Evolutionary conservation across 2,113 vertebrate genomes (phyloP).

Genomic region (Pachypanchax playfairii): DNA sequence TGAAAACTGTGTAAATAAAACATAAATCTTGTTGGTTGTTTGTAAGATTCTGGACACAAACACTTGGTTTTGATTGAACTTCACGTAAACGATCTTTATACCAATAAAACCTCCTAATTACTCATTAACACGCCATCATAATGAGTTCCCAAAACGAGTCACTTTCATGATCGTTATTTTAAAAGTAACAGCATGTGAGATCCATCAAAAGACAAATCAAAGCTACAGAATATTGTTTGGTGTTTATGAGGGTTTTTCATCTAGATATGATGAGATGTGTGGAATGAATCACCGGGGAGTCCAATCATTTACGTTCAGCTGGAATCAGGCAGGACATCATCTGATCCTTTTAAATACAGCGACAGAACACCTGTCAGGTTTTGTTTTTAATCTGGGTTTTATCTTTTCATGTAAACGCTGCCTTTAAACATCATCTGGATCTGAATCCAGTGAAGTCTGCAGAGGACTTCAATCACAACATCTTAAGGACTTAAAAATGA

Average conservation of each 20-base stretch:
- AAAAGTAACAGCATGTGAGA: too few relatives aligned
- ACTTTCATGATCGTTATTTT: too few relatives aligned
- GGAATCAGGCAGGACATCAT: neutral
- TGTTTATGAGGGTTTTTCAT: neutral
- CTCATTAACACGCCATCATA: too few relatives aligned
- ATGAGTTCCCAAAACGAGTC: too few relatives aligned
- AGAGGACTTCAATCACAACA: constrained; percentile 35
- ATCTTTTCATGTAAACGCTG: constrained; percentile 19
- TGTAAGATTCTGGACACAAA: too few relatives aligned
- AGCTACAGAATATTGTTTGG: neutral
- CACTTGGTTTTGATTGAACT: too few relatives aligned
- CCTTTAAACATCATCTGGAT: constrained; percentile 14
- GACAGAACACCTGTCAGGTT: constrained; percentile 32
- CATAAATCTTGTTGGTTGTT: too few relatives aligned
- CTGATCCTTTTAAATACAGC: neutral
- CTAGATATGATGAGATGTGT: neutral
- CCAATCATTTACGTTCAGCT: neutral
- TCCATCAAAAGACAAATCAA: neutral
- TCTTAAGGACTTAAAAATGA: constrained; percentile 37
- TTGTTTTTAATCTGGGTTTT: neutral
- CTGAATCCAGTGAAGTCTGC: neutral
- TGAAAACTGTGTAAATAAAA: too few relatives aligned
- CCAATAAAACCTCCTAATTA: too few relatives aligned
- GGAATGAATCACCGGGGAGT: neutral
- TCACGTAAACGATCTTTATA: too few relatives aligned